These are phyloP conservation scores for Dasypus novemcinctus DNA, from an alignment of 2,113 vertebrate genomes.

Conservation along the genomic window DNA sequence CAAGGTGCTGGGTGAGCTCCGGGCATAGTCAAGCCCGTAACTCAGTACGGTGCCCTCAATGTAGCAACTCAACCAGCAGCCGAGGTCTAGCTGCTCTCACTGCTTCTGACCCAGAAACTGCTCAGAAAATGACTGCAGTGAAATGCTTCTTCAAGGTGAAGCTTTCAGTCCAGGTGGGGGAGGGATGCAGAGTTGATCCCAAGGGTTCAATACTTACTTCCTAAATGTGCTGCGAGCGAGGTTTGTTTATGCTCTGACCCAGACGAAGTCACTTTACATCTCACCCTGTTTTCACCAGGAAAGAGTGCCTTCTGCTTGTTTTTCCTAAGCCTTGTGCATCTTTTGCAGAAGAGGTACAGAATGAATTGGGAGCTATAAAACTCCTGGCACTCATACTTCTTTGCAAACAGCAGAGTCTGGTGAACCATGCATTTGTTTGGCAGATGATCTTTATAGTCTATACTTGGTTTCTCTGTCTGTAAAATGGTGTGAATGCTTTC, in stretches of 20 bases:
- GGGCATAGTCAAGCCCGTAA: not conserved
- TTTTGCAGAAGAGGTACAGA: conserved; percentile 54
- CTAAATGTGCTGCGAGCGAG: conserved; percentile 32
- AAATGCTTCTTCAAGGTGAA: conserved; percentile 72
- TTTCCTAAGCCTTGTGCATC: conserved; percentile 54
- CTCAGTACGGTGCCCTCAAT: not conserved
- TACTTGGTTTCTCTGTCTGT: conserved; percentile 42
- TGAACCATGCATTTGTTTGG: conserved; percentile 59
- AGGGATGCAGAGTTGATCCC: conserved; percentile 43
- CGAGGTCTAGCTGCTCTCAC: conserved; percentile 36
- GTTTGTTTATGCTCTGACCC: conserved; percentile 48
- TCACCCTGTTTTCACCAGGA: conserved; percentile 31
- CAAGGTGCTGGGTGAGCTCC: not conserved
- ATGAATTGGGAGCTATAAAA: conserved; percentile 55
- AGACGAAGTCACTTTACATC: conserved; percentile 59
- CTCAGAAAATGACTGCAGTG: conserved; percentile 73
- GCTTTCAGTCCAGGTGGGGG: conserved; percentile 49
- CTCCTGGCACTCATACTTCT: conserved; percentile 67
- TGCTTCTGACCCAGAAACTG: conserved; percentile 76
- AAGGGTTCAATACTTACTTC: conserved; percentile 44
- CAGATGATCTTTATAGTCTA: conserved; percentile 40
- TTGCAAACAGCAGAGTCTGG: conserved; percentile 54
- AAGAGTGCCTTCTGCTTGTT: conserved; percentile 65
- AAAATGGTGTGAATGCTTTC: conserved; percentile 29
- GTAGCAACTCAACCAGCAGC: conserved; percentile 40